Base-by-base conservation (phyloP, 2,113 vertebrate species). In the Nerophis ophidion region DNA sequence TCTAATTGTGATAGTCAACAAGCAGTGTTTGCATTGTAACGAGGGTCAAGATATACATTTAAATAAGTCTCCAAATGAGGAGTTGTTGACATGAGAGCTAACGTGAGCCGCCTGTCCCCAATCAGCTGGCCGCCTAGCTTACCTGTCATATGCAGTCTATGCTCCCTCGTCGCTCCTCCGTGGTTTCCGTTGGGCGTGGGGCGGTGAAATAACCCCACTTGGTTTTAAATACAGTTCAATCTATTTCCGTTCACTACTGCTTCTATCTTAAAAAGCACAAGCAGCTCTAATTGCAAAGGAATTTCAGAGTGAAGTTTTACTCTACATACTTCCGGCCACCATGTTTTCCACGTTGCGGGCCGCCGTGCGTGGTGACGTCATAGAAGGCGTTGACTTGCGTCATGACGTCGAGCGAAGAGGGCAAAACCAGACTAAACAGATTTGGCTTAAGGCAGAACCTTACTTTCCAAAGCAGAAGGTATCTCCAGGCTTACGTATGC, bases 311-410 rank as follows among this genome's bases (percentile, higher is more conserved):
- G 55, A 68, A 85, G 64, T 83, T 42, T 83, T 66, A 80, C 70
- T 76, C 77, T 71, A 80, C 75, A 61, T 49, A 75, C 71, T 66
- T 65, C 58, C 72, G 0, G 66, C 86, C 75, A 49, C 86, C 86
- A 87, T 87, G 81, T 85, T 86, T 85, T 84, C 80, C 86, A 88
- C 86, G 86, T 88, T 72, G 78, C 70, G 57, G 26, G 81, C 57
- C 72, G 58, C 55, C 54, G 74, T 77, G 70, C 82, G 86, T 79
- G 2, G 67, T 77, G 81, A 85, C 77, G 79, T 59, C 47, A 53
- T 5, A 0, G 2, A 26, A 34, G 42, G 55, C 50, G 53, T 56
- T 19, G 3, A 17, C 44, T 10, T 48, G 66, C 76, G 72, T 74
- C 4, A 33, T 66, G 66, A 78, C 74, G 74, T 75, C 4, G 17